Conservation (phyloP, 2,797 vertebrate genomes). For the Podargus strigoides region DNA sequence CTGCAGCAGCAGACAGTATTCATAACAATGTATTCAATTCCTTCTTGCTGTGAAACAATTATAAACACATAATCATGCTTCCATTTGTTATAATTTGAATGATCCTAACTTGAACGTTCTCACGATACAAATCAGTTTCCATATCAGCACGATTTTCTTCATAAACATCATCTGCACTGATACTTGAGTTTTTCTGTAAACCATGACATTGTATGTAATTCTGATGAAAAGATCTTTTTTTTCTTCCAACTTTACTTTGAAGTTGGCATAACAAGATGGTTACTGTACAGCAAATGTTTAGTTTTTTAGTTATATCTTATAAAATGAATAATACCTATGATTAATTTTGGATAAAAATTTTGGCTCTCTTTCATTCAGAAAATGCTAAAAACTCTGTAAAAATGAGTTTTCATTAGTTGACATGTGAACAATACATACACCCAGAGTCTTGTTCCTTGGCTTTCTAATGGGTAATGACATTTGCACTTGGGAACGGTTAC, state of each 20-base stretch:
- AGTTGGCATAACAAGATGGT: background rate
- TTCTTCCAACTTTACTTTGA: background rate
- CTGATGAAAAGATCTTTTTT: background rate
- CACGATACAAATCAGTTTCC: background rate
- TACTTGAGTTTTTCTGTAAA: background rate
- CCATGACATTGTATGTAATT: background rate
- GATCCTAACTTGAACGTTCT: background rate
- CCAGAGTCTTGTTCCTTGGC: background rate
- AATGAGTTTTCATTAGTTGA: background rate
- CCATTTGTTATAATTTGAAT: background rate
- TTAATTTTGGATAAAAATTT: background rate
- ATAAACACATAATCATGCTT: background rate
- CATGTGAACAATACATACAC: background rate
- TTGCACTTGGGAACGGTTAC: background rate
- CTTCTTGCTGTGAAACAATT: background rate
- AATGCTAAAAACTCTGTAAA: background rate
- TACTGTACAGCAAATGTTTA: background rate
- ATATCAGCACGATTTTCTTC: background rate
- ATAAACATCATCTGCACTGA: background rate
- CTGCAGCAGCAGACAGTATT: background rate
- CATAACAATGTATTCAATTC: background rate
- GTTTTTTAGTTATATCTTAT: background rate
- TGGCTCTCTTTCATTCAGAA: background rate
- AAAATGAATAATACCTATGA: background rate
- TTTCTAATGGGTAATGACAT: background rate